These are phyloP conservation scores for Puntigrus tetrazona DNA, from an alignment of 2,113 vertebrate genomes.

Conservation along the genomic window DNA sequence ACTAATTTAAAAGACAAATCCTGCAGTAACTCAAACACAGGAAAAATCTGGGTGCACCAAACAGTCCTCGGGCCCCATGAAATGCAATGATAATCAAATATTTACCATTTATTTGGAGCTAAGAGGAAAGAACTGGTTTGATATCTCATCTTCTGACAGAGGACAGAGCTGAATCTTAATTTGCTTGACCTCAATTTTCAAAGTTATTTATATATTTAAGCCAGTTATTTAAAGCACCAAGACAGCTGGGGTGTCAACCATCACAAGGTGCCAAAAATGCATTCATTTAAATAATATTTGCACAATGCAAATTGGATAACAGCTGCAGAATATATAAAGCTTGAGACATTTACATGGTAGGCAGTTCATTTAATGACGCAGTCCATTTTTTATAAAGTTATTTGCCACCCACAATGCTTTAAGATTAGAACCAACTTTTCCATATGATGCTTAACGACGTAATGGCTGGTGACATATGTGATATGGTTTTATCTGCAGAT, in stretches of 20 bases:
- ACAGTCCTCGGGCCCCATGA: neutral
- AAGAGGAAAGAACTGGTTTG: neutral
- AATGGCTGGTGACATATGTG: neutral
- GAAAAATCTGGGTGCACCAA: neutral
- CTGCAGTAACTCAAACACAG: conserved; percentile 1
- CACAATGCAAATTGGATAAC: conserved; percentile 3
- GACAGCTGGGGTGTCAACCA: neutral
- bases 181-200: conserved; percentile 9
- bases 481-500: conserved; percentile 16
- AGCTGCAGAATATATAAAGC: neutral
- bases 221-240: conserved; percentile 14
- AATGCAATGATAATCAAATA: conserved; percentile 20
- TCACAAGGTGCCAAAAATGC: neutral
- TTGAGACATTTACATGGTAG: neutral
- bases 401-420: neutral
- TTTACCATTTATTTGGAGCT: neutral
- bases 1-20: conserved; percentile 32
- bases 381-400: neutral
- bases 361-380: neutral
- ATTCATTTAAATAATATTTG: conserved; percentile 9
- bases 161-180: conserved; percentile 8
- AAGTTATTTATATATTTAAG: conserved; percentile 20
- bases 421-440: neutral
- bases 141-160: conserved; percentile 11
- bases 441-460: neutral